phyloP scores from a whole-genome alignment of 2,113 vertebrate genomes.

The Empidonax traillii region DNA sequence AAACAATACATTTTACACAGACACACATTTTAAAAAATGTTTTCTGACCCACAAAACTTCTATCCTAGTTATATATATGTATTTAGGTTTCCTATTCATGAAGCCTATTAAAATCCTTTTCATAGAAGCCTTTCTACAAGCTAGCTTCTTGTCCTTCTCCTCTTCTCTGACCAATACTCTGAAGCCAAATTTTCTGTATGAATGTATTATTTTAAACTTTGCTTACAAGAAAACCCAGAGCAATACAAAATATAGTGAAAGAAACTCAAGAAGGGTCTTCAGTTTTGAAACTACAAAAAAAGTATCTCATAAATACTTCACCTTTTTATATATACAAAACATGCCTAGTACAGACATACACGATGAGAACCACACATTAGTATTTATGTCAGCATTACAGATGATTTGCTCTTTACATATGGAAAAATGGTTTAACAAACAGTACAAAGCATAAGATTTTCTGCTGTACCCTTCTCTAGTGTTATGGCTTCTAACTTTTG shows the following conservation, averaged over 20 bases:
- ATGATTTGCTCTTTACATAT: not conserved
- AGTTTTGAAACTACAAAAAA: not conserved
- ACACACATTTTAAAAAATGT: not conserved
- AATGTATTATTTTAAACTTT: not conserved
- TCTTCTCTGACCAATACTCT: not conserved
- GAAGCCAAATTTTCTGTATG: not conserved
- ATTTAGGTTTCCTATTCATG: not conserved
- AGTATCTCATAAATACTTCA: not conserved
- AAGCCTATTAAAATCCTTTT: not conserved
- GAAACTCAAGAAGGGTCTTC: not conserved
- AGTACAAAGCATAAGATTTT: fast-evolving
- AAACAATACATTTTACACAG: not conserved
- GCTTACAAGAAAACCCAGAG: not conserved
- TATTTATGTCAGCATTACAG: not conserved
- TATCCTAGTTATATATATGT: not conserved
- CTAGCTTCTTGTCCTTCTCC: not conserved
- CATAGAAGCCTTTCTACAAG: not conserved
- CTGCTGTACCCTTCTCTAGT: not conserved
- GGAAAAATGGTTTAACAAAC: not conserved
- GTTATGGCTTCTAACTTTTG: not conserved
- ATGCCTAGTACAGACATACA: not conserved
- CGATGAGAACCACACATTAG: fast-evolving
- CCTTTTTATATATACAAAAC: not conserved
- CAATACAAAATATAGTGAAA: not conserved
- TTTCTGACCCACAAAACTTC: not conserved